Percentiles rank a stretch among this genome's conserved stretches.
Evolutionary conservation across 2,797 vertebrate genomes (phyloP).

Genomic region (Tamandua tetradactyla): DNA sequence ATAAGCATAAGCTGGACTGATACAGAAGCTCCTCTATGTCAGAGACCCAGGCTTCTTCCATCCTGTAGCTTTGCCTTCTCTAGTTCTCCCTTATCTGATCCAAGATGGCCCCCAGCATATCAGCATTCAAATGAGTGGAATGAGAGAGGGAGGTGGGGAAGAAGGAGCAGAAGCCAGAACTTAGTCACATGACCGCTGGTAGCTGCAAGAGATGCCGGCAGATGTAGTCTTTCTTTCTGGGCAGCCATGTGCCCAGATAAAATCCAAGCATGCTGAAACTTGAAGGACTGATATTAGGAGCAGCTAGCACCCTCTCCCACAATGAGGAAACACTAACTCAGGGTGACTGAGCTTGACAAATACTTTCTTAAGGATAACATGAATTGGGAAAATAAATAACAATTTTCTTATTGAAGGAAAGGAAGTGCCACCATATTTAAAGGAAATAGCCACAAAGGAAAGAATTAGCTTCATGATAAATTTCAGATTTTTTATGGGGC

Average conservation of each 20-base stretch:
- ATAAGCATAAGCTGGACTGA: background rate
- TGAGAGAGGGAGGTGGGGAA: background rate
- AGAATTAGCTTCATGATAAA: background rate
- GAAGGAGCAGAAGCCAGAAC: background rate
- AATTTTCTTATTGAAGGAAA: background rate
- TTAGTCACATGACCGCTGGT: background rate
- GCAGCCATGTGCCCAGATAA: background rate
- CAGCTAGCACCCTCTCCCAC: background rate
- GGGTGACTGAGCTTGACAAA: background rate
- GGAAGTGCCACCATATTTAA: background rate
- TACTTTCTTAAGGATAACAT: background rate
- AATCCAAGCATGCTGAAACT: background rate
- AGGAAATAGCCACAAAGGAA: background rate
- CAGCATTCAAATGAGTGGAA: background rate
- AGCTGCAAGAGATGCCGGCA: background rate
- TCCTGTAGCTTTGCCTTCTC: background rate
- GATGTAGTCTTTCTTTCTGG: background rate
- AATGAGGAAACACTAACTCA: background rate
- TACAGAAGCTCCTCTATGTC: background rate
- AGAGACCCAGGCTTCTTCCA: background rate
- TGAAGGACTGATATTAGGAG: background rate
- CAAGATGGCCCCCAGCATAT: background rate
- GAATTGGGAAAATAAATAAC: slow-evolving; percentile 22
- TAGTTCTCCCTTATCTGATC: background rate
- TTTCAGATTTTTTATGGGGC: slow-evolving; percentile 21